Evolutionary conservation across 2,888 invertebrate species (phyloP).

Genomic region (Eugnorisma glareosa): DNA sequence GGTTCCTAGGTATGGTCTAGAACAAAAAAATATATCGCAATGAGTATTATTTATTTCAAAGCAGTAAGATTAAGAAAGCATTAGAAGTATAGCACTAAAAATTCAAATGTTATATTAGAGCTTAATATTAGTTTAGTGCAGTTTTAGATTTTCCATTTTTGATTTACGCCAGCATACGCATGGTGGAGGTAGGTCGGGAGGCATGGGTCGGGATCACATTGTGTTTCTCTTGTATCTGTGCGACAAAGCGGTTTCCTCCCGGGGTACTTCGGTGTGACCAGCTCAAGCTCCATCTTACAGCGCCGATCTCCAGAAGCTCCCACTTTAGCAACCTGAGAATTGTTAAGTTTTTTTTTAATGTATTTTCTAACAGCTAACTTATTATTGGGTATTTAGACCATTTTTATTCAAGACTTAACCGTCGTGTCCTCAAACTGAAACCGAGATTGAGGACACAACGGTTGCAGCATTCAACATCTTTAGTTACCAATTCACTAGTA

Average conservation of each 20-base stretch:
- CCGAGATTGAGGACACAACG: background rate
- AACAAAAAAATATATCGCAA: no score
- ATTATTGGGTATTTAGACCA: background rate
- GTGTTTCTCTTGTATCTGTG: constrained; percentile 84
- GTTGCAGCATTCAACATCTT: background rate
- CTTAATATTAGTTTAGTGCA: background rate
- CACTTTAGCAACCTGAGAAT: constrained; percentile 81
- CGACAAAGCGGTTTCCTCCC: constrained; percentile 88
- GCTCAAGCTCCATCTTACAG: constrained; percentile 91
- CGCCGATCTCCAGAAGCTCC: constrained; percentile 83
- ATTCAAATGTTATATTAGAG: background rate
- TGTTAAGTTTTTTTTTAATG: background rate
- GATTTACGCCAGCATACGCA: constrained; percentile 71
- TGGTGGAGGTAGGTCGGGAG: no score
- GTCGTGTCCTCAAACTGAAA: no score
- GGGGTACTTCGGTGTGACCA: constrained; percentile 92
- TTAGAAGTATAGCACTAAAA: background rate
- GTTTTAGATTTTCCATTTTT: constrained; percentile 69
- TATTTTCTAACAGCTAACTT: no score
- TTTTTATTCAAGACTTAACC: no score
- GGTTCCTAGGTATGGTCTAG: no score
- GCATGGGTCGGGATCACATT: constrained; percentile 83
- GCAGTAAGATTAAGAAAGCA: no score
- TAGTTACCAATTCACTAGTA: no score
- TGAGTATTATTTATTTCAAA: no score